Base-by-base conservation (phyloP, 2,797 vertebrate genomes). In the Mallotus villosus region DNA sequence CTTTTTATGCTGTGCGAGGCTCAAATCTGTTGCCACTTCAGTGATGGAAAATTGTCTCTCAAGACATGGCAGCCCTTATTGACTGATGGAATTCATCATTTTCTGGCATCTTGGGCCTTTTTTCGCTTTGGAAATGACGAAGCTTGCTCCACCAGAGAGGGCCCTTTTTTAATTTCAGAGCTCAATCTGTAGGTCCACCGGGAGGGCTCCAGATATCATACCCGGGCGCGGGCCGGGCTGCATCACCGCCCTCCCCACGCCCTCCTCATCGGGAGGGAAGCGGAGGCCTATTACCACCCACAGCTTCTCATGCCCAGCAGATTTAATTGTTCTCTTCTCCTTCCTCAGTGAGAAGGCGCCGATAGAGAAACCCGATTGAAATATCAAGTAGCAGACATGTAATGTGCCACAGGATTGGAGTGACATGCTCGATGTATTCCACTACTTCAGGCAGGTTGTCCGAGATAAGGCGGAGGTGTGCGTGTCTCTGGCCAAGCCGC, bases 81-180 rank as follows among this genome's bases (percentile, higher is more conserved):
- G 83, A 90, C 83, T 90, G 88, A 93, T 90, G 85, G 87, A 92
- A 91, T 91, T 90, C 84, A 91, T 91, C 84, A 87, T 87, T 90
- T 89, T 82, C 76, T 78, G 79, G 78, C 83, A 85, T 88, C 84
- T 78, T 78, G 81, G 78, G 85, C 81, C 11, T 46, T 80, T 86
- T 90, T 83, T 83, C n/a, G 75, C 81, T 78, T 78, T 84, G 80
- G 79, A 86, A 46, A 88, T 89, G 80, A 78, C 14, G 14, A 85
- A 74, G 67, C 72, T 71, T 81, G 75, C 75, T 60, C 41, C 78
- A 74, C 78, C 66, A 77, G 82, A 85, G 87, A 85, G 49, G 78
- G 12, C 74, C 83, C 85, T 83, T 82, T 82, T 90, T 87, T 87
- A 84, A 87, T 89, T 87, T 83, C 76, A 76, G 11, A 72, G 77